Evolutionary conservation across 2,888 invertebrate species (phyloP), one percentile per base, ranked within the genome.

Genomic region (Nemoura dubitans): DNA sequence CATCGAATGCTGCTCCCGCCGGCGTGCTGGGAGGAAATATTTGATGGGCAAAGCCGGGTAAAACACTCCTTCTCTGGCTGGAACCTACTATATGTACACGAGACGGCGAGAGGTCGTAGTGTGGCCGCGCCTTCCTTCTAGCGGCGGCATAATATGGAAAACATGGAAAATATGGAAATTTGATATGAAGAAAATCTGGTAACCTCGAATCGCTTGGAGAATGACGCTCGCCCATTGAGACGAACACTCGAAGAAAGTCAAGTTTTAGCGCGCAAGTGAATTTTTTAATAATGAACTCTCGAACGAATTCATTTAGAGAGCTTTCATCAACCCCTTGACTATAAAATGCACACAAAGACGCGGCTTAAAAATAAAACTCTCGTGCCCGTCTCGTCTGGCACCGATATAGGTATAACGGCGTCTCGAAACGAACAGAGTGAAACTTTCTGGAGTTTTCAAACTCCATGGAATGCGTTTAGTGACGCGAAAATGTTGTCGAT

Each of bases 321-420:
- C 81, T 81, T 81, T 81, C 30, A 81, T 30, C 81, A 81, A 30
- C 81, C 81, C 81, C 81, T 81, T 30, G 81, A 81, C 30, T n/a
- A 29, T 81, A 81, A 81, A 81, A 81, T 81, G 81, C 81, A 28
- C 81, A 81, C 81, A 30, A 81, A 81, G 81, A 81, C 28, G 36
- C 3, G 28, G 81, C 28, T 78, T 27, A 7, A 78, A 59, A 59
- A 59, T 21, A 21, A 59, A 59, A 59, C 59, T 59, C 21, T 59
- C 10, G 59, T 59, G 36, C 36, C 36, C 36, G 36, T 36, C 36
- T 36, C 36, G 36, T 10, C 36, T 36, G 36, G 36, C 36, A 36
- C 36, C 36, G 36, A 36, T 36, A 36, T 36, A 36, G 36, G n/a
- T 10, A 36, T 6, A 10, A 6, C 59, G 59, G 2, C 21, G 10